Percentiles rank a stretch among this genome's conserved stretches.
Conservation (phyloP, 2,797 vertebrate species). For the Rhabdophis nuchalis region DNA sequence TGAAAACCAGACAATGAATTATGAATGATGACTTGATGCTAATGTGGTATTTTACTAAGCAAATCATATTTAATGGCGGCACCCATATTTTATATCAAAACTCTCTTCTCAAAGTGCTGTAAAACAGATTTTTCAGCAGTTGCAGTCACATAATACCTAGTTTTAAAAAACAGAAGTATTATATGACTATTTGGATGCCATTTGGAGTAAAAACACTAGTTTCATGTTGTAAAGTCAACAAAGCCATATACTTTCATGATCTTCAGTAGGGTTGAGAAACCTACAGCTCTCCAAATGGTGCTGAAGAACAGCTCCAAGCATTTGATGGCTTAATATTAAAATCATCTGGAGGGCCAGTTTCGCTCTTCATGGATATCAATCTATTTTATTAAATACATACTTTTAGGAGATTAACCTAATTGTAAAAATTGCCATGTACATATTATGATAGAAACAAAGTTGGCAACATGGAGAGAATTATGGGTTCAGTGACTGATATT, state of each 20-base stretch:
- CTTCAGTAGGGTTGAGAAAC: background rate
- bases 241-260: background rate
- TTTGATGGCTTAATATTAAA: background rate
- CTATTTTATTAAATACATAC: background rate
- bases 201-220: background rate
- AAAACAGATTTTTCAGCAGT: slow-evolving; percentile 18
- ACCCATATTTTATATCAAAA: slow-evolving; percentile 10
- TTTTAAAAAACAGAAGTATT: slow-evolving; percentile 4
- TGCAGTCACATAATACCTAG: slow-evolving; percentile 21
- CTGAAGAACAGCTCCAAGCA: background rate
- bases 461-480: background rate
- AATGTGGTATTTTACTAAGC: background rate
- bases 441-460: background rate
- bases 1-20: background rate
- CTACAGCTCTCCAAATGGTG: background rate
- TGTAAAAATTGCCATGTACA: background rate
- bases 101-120: rapidly evolving
- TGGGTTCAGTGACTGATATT: background rate
- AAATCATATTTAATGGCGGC: background rate
- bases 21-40: background rate
- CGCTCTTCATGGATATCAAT: background rate
- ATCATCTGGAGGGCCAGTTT: background rate
- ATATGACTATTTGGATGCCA: background rate
- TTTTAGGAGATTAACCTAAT: background rate
- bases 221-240: background rate